These are phyloP conservation scores for Nannoperca australis DNA, from an alignment of 2,797 vertebrate species.

Conservation along the genomic window DNA sequence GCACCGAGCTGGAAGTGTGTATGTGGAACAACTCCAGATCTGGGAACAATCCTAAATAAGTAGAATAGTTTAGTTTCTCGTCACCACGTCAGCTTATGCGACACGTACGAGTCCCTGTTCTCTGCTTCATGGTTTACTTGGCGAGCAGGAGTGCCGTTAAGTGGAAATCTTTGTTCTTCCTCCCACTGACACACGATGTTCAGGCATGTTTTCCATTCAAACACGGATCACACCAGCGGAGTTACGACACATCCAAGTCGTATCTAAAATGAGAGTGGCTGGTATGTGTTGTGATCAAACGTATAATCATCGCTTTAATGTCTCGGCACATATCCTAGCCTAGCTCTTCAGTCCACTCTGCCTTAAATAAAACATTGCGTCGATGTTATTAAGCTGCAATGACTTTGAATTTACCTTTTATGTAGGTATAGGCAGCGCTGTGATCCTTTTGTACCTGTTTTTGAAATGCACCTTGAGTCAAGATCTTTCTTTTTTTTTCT, in stretches of 20 bases:
- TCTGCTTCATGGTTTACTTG: not conserved
- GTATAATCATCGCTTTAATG: conserved; percentile 20
- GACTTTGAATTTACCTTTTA: conserved; percentile 45
- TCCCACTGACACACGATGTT: not conserved
- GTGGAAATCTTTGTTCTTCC: not conserved
- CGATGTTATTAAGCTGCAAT: conserved; percentile 21
- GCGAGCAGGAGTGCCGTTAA: not conserved
- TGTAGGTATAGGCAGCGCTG: conserved; percentile 20
- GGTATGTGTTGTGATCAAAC: conserved; percentile 27
- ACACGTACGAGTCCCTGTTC: no score
- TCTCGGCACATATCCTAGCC: not conserved
- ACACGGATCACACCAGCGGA: not conserved
- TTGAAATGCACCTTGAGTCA: conserved; percentile 49
- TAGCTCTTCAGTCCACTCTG: conserved; percentile 2
- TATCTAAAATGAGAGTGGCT: conserved; percentile 5
- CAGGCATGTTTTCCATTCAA: not conserved
- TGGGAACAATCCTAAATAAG: not conserved
- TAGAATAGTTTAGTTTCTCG: not conserved
- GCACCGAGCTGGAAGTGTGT: not conserved
- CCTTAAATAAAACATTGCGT: conserved; percentile 47
- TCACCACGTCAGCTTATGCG: not conserved
- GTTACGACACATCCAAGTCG: not conserved
- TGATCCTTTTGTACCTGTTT: conserved; percentile 60
- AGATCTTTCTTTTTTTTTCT: conserved; percentile 7
- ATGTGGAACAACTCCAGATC: not conserved